Percentiles rank a stretch among this genome's conserved stretches.
Conservation (phyloP, 2,888 invertebrate genomes). For the Homarus gammarus region DNA sequence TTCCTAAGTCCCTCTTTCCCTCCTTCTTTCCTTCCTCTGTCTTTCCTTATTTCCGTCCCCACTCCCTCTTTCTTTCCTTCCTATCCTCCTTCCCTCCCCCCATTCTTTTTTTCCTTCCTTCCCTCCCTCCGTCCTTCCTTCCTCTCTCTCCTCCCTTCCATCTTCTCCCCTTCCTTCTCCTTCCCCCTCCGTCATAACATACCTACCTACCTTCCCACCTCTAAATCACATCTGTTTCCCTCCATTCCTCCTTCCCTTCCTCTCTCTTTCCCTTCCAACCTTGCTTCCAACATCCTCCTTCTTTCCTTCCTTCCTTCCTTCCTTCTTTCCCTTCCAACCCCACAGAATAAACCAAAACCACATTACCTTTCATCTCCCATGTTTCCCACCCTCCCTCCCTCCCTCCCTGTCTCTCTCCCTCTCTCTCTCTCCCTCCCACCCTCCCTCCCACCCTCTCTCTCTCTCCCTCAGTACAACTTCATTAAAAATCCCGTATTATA, state of each 20-base stretch:
- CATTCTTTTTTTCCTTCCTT: neutral
- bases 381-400: neutral
- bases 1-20: neutral
- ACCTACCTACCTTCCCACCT: too few relatives aligned
- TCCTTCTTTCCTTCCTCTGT: neutral
- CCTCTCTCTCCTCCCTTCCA: neutral
- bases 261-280: too few relatives aligned
- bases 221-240: too few relatives aligned
- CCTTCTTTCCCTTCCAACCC: neutral
- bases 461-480: neutral
- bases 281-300: too few relatives aligned
- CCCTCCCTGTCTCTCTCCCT: conserved; percentile 24
- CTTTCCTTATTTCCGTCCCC: neutral
- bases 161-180: neutral
- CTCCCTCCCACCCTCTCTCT: neutral
- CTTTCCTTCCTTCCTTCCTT: too few relatives aligned
- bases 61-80: neutral
- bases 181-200: neutral
- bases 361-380: neutral
- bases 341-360: neutral
- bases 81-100: neutral
- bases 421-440: neutral
- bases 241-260: too few relatives aligned
- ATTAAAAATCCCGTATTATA: conserved; percentile 2
- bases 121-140: neutral